Percentiles rank a stretch among this genome's conserved stretches.
Evolutionary conservation across 2,888 invertebrate species (phyloP).

Genomic region (Calameuta pallipes): DNA sequence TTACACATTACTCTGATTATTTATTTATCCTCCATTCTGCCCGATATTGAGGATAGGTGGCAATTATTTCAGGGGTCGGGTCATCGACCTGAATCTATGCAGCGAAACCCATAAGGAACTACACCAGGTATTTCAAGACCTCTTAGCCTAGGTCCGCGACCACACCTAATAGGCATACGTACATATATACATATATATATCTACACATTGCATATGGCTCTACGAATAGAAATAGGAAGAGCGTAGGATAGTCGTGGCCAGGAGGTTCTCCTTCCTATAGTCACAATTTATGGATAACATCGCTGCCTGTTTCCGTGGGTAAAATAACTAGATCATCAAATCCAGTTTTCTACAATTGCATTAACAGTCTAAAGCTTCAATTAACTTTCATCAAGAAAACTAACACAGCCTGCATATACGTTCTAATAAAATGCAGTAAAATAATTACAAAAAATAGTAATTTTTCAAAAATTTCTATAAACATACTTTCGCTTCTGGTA

Average conservation of each 20-base stretch:
- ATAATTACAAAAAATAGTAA: too few species aligned
- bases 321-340: background rate
- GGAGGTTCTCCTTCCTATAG: background rate
- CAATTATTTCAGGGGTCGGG: background rate
- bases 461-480: too few species aligned
- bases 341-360: background rate
- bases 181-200: background rate
- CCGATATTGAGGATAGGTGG: background rate
- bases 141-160: slow-evolving; percentile 14
- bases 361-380: background rate
- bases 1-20: background rate
- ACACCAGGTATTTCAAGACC: background rate
- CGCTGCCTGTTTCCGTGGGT: background rate
- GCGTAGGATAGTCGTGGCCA: background rate
- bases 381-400: background rate
- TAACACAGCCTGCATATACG: too few species aligned
- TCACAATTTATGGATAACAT: background rate
- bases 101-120: background rate
- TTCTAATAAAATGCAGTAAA: too few species aligned
- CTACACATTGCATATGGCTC: background rate
- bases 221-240: background rate
- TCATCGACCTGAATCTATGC: background rate
- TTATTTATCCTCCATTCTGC: background rate
- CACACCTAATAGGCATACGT: slow-evolving; percentile 18
- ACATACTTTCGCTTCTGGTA: too few species aligned